Evolutionary conservation across 92 coral and sea anemone genomes (phyloP).

Genomic region (Parazoanthus atlanticus): DNA sequence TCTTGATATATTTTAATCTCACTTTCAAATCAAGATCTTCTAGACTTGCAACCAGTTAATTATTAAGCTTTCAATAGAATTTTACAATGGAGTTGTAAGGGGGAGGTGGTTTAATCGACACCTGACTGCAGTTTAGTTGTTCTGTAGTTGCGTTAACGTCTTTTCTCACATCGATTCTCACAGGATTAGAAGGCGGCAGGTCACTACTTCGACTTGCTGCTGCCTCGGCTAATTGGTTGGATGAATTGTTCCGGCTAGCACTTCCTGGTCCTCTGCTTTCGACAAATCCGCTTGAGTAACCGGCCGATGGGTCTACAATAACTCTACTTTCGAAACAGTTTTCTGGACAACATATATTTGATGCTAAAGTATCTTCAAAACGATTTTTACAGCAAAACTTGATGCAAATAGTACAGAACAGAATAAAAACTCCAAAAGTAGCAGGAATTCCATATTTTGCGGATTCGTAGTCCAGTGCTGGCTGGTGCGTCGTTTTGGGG

Average conservation of each 20-base stretch:
- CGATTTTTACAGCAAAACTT: not conserved
- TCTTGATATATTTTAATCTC: too few relatives aligned
- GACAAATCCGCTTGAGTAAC: not conserved
- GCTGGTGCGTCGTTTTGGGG: too few relatives aligned
- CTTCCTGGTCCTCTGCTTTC: not conserved
- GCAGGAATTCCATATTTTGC: constrained; percentile 16
- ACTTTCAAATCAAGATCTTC: not conserved
- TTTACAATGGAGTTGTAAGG: not conserved
- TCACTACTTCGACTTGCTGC: not conserved
- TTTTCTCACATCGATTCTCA: not conserved
- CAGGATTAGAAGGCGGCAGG: not conserved
- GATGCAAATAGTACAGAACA: not conserved
- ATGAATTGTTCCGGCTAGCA: not conserved
- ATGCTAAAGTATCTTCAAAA: not conserved
- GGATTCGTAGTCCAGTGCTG: not conserved
- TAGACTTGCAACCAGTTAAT: not conserved
- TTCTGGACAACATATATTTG: not conserved
- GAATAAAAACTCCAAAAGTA: not conserved
- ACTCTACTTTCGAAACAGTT: not conserved
- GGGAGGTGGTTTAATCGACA: not conserved
- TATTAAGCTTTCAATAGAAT: not conserved
- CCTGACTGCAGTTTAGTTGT: not conserved
- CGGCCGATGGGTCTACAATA: not conserved
- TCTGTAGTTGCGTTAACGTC: not conserved
- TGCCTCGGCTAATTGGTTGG: too few relatives aligned